Conservation (phyloP, 2,113 vertebrate genomes). For the Vicugna pacos region DNA sequence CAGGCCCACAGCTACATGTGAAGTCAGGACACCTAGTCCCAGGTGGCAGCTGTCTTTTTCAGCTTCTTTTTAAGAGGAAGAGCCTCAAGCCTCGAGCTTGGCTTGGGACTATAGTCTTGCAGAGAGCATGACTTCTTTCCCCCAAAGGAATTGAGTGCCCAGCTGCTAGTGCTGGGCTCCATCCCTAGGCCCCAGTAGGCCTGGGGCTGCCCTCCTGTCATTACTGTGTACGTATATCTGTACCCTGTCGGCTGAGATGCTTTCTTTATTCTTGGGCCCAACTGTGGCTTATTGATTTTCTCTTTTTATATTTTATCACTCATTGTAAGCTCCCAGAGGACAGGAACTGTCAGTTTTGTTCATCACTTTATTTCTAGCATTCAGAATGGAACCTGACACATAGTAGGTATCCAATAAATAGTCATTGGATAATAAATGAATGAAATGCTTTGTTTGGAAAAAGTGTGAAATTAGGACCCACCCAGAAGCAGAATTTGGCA, state of each 20-base stretch:
- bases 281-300: conserved; percentile 26
- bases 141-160: not conserved
- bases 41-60: not conserved
- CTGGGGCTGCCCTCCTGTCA: not conserved
- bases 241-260: not conserved
- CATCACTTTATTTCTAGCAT: not conserved
- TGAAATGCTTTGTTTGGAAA: conserved; percentile 13
- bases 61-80: not conserved
- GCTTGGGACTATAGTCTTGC: not conserved
- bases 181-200: not conserved
- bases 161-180: not conserved
- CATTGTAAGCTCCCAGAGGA: not conserved
- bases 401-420: not conserved
- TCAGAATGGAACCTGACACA: not conserved
- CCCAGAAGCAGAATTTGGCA: not conserved
- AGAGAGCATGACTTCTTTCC: not conserved
- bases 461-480: not conserved
- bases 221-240: not conserved
- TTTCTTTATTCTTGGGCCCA: conserved; percentile 1
- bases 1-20: not conserved
- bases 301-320: conserved; percentile 6
- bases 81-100: not conserved
- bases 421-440: not conserved
- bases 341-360: not conserved
- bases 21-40: not conserved